Evolutionary conservation across 2,113 vertebrate species (phyloP).

Genomic region (Ammodytes dubius): DNA sequence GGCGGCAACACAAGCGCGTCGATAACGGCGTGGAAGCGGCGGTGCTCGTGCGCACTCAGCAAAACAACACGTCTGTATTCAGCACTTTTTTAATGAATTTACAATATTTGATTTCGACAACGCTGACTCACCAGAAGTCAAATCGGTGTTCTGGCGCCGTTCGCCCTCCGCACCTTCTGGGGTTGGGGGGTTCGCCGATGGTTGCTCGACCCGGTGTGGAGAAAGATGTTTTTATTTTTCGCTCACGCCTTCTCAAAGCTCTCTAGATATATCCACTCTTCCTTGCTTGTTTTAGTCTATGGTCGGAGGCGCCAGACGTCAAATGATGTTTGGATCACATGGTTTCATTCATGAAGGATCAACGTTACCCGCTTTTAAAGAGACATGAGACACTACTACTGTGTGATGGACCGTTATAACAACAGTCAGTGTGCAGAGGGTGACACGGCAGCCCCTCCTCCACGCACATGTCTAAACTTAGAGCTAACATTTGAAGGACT

Average conservation of each 20-base stretch:
- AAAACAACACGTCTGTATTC: conserved; percentile 75
- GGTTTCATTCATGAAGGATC: conserved; percentile 95
- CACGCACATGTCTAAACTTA: conserved; percentile 54
- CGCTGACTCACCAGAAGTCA: conserved; percentile 80
- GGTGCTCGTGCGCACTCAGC: conserved; percentile 81
- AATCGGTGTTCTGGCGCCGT: conserved; percentile 37
- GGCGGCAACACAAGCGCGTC: conserved; percentile 37
- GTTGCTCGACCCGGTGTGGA: conserved; percentile 50
- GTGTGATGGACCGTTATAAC: conserved; percentile 48
- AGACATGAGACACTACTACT: conserved; percentile 70
- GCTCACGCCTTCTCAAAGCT: conserved; percentile 78
- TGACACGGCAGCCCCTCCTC: conserved; percentile 58
- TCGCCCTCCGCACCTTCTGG: conserved; percentile 49
- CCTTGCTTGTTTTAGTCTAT: conserved; percentile 78
- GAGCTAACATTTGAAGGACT: conserved; percentile 32
- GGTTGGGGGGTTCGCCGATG: conserved; percentile 45
- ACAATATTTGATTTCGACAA: conserved; percentile 14
- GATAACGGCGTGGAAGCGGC: conserved; percentile 22
- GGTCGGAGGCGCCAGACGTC: conserved; percentile 86
- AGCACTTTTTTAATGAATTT: conserved; percentile 64
- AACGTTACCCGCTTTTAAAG: conserved; percentile 86
- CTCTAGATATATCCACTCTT: conserved; percentile 78
- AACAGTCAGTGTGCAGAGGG: conserved; percentile 59
- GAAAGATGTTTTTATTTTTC: conserved; percentile 65
- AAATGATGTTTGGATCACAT: conserved; percentile 96